Conservation (phyloP, 2,888 invertebrate species). For the Cheiracanthium punctorium region DNA sequence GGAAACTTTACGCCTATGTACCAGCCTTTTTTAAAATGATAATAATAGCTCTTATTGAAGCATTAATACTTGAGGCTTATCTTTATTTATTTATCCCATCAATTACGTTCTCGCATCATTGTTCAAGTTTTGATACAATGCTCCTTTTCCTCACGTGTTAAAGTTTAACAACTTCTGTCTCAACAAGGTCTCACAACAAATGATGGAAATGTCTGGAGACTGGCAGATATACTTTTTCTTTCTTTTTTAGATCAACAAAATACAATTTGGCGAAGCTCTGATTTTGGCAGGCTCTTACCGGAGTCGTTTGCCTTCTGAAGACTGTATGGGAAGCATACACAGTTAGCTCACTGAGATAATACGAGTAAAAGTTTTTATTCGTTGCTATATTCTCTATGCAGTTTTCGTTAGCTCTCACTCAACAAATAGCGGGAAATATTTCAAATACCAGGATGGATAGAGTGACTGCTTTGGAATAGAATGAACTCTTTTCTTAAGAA, state of each 20-base stretch:
- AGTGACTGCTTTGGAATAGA: not conserved
- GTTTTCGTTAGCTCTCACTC: not conserved
- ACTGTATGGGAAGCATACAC: not conserved
- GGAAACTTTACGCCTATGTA: no score
- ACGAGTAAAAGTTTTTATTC: no score
- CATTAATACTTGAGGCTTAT: no score
- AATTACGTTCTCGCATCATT: not conserved
- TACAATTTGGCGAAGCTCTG: constrained; percentile 32
- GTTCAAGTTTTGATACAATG: not conserved
- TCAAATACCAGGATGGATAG: not conserved
- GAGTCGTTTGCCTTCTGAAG: constrained; percentile 10
- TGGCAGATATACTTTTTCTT: not conserved
- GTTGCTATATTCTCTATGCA: no score
- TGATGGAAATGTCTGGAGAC: not conserved
- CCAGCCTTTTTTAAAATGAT: no score
- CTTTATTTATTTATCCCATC: no score
- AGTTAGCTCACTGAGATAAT: constrained; percentile 8
- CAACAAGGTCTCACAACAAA: not conserved
- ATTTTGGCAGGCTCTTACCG: constrained; percentile 37
- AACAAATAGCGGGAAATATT: not conserved
- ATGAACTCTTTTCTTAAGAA: constrained; percentile 34
- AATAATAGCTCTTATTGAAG: no score
- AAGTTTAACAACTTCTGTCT: not conserved
- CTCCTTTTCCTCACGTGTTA: not conserved
- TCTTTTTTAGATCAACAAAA: not conserved